These are phyloP conservation scores for Metallyticus violacea DNA, from an alignment of 2,888 invertebrate species.

Conservation along the genomic window DNA sequence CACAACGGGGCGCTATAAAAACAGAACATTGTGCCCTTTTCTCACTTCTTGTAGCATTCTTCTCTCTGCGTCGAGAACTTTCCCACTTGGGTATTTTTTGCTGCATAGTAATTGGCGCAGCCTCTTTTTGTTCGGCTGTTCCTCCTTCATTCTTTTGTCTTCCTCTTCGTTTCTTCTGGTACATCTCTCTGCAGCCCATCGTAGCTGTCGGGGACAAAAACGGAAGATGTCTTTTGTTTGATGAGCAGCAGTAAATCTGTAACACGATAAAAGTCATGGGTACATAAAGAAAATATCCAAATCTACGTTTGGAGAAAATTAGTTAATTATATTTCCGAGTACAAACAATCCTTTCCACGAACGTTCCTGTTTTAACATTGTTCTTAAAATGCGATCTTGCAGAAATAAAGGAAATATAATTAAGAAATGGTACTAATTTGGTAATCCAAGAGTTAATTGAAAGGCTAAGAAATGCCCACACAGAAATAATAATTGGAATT, in stretches of 20 bases:
- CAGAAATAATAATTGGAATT: background rate
- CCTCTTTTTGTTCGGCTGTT: background rate
- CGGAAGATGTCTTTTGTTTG: background rate
- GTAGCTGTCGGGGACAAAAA: background rate
- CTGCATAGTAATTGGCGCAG: background rate
- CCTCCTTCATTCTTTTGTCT: background rate
- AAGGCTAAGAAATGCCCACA: background rate
- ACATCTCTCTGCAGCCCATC: background rate
- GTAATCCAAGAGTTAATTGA: background rate
- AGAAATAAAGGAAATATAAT: too few relatives aligned
- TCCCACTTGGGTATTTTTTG: background rate
- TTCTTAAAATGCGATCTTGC: background rate
- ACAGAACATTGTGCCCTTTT: background rate
- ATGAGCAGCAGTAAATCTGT: background rate
- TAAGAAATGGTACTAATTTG: too few relatives aligned
- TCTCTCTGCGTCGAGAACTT: background rate
- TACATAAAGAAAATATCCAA: too few relatives aligned
- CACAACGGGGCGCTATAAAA: background rate
- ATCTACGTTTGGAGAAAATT: background rate
- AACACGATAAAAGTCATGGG: background rate
- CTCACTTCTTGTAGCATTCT: background rate
- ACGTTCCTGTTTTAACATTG: background rate
- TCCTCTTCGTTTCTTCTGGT: background rate
- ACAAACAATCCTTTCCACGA: background rate
- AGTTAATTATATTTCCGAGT: background rate